Evolutionary conservation across 2,113 vertebrate genomes (phyloP).

Genomic region (Labeo catla): DNA sequence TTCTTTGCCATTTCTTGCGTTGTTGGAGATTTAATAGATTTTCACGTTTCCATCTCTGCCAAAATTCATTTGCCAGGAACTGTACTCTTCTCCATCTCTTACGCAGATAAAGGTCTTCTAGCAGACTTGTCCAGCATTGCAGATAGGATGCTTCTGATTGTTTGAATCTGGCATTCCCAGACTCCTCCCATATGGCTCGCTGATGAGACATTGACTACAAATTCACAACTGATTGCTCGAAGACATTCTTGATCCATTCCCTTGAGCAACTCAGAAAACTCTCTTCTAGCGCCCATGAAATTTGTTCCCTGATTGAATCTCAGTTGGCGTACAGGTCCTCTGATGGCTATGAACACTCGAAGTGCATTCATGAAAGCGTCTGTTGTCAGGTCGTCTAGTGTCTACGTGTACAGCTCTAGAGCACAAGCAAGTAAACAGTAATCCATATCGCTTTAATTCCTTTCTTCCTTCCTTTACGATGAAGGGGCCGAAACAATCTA

Average conservation of each 20-base stretch:
- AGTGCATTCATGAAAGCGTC: constrained; percentile 18
- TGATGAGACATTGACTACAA: constrained; percentile 31
- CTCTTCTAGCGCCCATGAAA: constrained; percentile 26
- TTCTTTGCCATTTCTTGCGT: too few relatives aligned
- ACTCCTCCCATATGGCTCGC: constrained; percentile 19
- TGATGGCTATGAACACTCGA: not conserved
- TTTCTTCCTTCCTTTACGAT: constrained; percentile 6
- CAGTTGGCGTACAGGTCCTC: constrained; percentile 29
- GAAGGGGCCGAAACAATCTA: constrained; percentile 10
- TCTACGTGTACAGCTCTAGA: constrained; percentile 37
- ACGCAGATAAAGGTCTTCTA: not conserved
- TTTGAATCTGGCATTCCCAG: not conserved
- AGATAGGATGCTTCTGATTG: not conserved
- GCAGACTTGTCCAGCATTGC: constrained; percentile 36
- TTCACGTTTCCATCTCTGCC: too few relatives aligned
- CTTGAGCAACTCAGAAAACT: not conserved
- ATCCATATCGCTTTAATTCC: constrained; percentile 15
- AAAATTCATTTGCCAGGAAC: too few relatives aligned
- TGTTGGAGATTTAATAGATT: too few relatives aligned
- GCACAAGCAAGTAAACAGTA: constrained; percentile 21
- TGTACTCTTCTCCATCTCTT: too few relatives aligned
- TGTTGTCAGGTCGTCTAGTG: constrained; percentile 23
- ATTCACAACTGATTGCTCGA: constrained; percentile 30
- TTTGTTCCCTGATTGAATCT: constrained; percentile 36
- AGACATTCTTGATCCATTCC: constrained; percentile 24